phyloP scores from a whole-genome alignment of 2,888 invertebrate species.

The Diarsia brunnea region DNA sequence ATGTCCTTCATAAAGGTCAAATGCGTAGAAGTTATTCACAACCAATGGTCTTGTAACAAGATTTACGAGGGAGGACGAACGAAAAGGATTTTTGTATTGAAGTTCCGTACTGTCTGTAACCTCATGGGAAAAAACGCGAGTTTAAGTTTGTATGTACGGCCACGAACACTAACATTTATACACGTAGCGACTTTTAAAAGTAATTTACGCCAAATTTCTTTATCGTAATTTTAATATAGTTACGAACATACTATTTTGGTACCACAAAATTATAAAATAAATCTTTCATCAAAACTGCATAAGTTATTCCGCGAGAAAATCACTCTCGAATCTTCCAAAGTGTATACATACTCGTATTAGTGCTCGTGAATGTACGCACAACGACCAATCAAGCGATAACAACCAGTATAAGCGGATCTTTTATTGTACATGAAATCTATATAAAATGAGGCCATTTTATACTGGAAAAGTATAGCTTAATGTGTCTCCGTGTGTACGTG shows the following conservation, averaged over 20 bases:
- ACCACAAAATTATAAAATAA: no score
- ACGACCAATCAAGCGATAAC: neutral
- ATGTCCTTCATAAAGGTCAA: neutral
- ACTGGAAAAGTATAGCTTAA: neutral
- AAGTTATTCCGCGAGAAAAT: no score
- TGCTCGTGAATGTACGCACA: neutral
- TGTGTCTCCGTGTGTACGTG: neutral
- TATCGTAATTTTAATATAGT: no score
- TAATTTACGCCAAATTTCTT: no score
- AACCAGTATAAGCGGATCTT: neutral
- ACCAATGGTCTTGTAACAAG: neutral
- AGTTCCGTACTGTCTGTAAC: neutral
- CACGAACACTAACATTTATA: no score
- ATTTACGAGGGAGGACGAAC: neutral
- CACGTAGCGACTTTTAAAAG: no score
- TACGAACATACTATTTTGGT: no score
- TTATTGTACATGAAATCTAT: neutral
- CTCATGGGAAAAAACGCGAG: neutral
- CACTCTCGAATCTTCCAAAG: no score
- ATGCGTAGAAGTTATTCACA: neutral
- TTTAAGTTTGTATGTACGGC: no score
- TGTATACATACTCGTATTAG: no score
- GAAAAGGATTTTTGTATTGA: neutral
- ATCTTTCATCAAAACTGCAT: no score
- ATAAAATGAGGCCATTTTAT: neutral